These are phyloP conservation scores for Gortyna flavago DNA, from an alignment of 2,888 invertebrate genomes.

Conservation along the genomic window DNA sequence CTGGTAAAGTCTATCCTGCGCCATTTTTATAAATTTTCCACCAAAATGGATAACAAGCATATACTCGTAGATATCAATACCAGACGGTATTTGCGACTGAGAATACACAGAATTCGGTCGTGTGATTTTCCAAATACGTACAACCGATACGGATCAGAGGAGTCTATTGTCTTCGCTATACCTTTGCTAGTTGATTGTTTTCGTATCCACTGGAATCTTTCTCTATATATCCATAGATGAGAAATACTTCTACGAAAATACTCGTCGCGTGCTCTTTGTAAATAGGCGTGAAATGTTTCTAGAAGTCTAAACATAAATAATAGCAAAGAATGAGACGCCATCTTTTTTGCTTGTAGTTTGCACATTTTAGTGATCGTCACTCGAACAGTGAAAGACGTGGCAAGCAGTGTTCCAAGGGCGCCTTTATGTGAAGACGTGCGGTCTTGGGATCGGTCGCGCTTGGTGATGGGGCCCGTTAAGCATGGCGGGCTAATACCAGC, in stretches of 20 bases:
- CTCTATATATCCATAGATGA: slow-evolving; percentile 13
- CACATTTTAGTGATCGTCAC: background rate
- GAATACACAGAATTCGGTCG: slow-evolving; percentile 15
- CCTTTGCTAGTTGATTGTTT: slow-evolving; percentile 47
- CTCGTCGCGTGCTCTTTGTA: slow-evolving; percentile 5
- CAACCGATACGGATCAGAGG: slow-evolving; percentile 55
- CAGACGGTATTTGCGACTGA: slow-evolving; percentile 32
- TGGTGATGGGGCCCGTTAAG: background rate
- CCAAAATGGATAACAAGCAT: background rate
- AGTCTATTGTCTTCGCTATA: slow-evolving; percentile 27
- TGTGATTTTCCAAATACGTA: slow-evolving; percentile 41
- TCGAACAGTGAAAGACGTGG: background rate
- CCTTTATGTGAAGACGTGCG: background rate
- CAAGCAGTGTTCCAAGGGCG: background rate
- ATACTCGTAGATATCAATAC: background rate
- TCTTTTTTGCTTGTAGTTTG: slow-evolving; percentile 13
- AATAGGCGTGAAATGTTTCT: slow-evolving; percentile 34
- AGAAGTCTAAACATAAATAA: slow-evolving; percentile 31
- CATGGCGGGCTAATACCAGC: background rate
- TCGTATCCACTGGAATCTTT: slow-evolving; percentile 22
- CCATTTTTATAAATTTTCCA: background rate
- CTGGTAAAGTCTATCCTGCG: background rate
- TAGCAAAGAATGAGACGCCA: slow-evolving; percentile 6
- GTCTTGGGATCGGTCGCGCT: background rate
- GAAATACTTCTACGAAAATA: slow-evolving; percentile 23